phyloP scores from a whole-genome alignment of 1,140 invertebrate species.

The Drosophila littoralis region DNA sequence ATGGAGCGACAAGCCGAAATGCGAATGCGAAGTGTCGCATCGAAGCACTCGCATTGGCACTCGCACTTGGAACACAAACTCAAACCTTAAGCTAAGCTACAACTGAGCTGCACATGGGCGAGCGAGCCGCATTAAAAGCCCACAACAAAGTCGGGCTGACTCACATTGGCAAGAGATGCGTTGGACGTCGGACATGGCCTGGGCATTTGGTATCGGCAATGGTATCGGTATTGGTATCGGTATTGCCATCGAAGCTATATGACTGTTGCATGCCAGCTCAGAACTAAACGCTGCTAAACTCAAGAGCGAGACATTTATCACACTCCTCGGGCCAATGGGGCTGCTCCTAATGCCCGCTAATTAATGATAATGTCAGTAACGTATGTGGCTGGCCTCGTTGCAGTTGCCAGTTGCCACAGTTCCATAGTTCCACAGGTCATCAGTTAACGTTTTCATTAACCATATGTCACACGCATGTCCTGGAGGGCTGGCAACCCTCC shows the following conservation, averaged over 20 bases:
- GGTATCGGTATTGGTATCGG: background rate
- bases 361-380: conserved; percentile 75
- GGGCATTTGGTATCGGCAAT: background rate
- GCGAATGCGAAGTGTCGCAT: conserved; percentile 4
- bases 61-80: too few species aligned
- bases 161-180: conserved; percentile 68
- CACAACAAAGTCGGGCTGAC: conserved; percentile 44
- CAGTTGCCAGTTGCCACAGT: conserved; percentile 5
- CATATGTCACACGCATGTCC: conserved; percentile 77
- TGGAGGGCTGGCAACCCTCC: conserved; percentile 24
- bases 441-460: conserved; percentile 82
- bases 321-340: conserved; percentile 30
- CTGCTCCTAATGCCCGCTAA: conserved; percentile 48
- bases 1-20: conserved; percentile 51
- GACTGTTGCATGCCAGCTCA: conserved; percentile 70
- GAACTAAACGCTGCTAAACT: conserved; percentile 69
- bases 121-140: conserved; percentile 58
- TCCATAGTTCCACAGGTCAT: conserved; percentile 47
- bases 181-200: conserved; percentile 50
- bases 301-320: conserved; percentile 67
- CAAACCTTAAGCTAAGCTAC: conserved; percentile 1
- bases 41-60: background rate
- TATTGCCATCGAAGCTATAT: conserved; percentile 12
- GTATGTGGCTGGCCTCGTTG: conserved; percentile 33
- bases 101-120: conserved; percentile 60